phyloP scores from a whole-genome alignment of 1,140 invertebrate species.

The Drosophila parabipectinata region DNA sequence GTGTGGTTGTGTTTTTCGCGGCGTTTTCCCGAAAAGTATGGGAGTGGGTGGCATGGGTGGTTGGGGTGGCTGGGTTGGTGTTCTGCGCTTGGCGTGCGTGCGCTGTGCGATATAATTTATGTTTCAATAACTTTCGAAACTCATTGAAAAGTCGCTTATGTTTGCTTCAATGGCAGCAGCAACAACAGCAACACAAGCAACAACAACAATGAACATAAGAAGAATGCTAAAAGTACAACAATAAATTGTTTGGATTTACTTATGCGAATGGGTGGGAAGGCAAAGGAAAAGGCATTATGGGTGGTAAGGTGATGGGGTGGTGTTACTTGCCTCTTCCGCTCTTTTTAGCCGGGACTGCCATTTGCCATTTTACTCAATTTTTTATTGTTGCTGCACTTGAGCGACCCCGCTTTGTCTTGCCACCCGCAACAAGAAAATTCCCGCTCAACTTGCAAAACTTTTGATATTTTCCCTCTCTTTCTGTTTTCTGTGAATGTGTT shows the following conservation, averaged over 20 bases:
- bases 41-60: too few relatives aligned
- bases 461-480: conserved; percentile 61
- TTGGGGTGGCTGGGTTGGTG: conserved; percentile 1
- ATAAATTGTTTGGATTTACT: conserved; percentile 82
- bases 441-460: conserved; percentile 79
- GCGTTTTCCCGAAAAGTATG: conserved; percentile 11
- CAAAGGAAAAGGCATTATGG: not conserved
- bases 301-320: not conserved
- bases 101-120: conserved; percentile 80
- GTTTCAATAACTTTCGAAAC: conserved; percentile 81
- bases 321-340: not conserved
- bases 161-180: conserved; percentile 76
- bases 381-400: conserved; percentile 79
- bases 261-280: conserved; percentile 31
- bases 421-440: conserved; percentile 57
- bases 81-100: conserved; percentile 72
- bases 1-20: conserved; percentile 56
- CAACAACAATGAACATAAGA: conserved; percentile 66
- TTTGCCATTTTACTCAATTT: conserved; percentile 82
- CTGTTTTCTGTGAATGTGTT: conserved; percentile 63
- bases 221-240: conserved; percentile 81
- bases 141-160: conserved; percentile 81
- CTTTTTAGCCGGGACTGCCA: conserved; percentile 46
- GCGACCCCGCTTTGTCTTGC: conserved; percentile 72
- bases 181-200: conserved; percentile 33